Base-by-base conservation (phyloP, 23 tunicate species). In the Botrylloides violaceus region DNA sequence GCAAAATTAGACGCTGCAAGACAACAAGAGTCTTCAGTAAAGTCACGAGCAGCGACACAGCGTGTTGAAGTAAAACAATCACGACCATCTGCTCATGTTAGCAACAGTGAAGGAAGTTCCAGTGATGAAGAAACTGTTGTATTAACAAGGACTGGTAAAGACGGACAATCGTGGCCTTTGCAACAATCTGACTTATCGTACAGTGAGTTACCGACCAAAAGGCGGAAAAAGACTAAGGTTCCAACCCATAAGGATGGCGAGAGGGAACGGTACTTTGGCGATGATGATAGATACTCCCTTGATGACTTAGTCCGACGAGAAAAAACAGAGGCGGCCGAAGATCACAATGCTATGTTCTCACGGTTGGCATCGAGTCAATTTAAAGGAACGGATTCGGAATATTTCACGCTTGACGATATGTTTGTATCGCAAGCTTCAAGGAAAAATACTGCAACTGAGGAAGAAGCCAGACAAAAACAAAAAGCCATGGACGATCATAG, bases 321-420 rank as follows among this genome's bases (percentile, higher is more conserved):
- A 62, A 83, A 65, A 83, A 83, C 58, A 43, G 85, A 82, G 2
- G 89, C 74, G n/a, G 81, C 90, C 23, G 97, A 90, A 36, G 71
- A 66, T 32, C 83, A 90, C 33, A 56, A 59, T 59, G 66, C 65
- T 20, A 72, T 90, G 75, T 29, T 75, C 1, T 83, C 89, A 32
- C 77, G 90, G 9, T 35, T 90, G 36, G 76, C 77, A 30, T 76
- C 97, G 1, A 90, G 82, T 49, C 59, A 81, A 60, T 90, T 90
- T 60, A 61, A 63, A 61, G 79, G 75, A 15, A 57, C 97, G 34
- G 83, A 85, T 75, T 88, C 92, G 24, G 97, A 90, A 24, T 36
- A 64, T 66, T 90, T 83, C 64, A 90, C 90, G 1, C 75, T 90
- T n/a, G 97, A 90, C 74, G 97, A 90, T 55, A 83, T 83, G 84